Evolutionary conservation across 2,888 invertebrate species (phyloP).

Genomic region (Brachynemurus nebulosus): DNA sequence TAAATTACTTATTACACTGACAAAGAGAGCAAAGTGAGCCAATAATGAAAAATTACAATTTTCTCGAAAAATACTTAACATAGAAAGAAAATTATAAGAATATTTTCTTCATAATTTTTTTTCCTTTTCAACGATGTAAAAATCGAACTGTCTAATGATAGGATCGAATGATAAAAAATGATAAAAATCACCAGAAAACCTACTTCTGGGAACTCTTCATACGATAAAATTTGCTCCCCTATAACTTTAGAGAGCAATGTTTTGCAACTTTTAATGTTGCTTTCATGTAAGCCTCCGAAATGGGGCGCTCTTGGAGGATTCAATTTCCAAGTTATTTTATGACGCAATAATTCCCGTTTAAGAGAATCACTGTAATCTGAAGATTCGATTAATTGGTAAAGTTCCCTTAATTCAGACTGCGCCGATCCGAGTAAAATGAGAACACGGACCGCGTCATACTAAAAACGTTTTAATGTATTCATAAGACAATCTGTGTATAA

Average conservation of each 20-base stretch:
- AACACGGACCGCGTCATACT: conserved; percentile 17
- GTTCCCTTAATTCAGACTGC: conserved; percentile 8
- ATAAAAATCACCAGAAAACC: too few relatives aligned
- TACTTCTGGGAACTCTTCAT: conserved; percentile 2
- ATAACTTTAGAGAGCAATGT: background rate
- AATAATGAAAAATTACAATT: too few relatives aligned
- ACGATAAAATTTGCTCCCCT: background rate
- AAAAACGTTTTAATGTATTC: conserved; percentile 19
- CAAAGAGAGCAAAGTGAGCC: too few relatives aligned
- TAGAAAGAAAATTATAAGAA: too few relatives aligned
- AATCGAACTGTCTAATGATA: too few relatives aligned
- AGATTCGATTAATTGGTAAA: background rate
- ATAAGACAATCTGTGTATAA: conserved; percentile 16
- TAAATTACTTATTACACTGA: too few relatives aligned
- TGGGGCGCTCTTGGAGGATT: background rate
- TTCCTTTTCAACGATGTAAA: too few relatives aligned
- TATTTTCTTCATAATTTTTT: too few relatives aligned
- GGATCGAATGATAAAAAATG: too few relatives aligned
- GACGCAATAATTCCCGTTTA: conserved; percentile 4
- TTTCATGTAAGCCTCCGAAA: background rate
- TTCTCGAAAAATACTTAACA: too few relatives aligned
- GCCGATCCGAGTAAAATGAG: conserved; percentile 20
- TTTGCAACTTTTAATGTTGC: background rate
- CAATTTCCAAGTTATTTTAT: conserved; percentile 12
- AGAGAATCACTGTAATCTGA: conserved; percentile 5